Percentiles rank a stretch among this genome's conserved stretches.
Conservation (phyloP, 2,797 vertebrate genomes). For the Semotilus atromaculatus region DNA sequence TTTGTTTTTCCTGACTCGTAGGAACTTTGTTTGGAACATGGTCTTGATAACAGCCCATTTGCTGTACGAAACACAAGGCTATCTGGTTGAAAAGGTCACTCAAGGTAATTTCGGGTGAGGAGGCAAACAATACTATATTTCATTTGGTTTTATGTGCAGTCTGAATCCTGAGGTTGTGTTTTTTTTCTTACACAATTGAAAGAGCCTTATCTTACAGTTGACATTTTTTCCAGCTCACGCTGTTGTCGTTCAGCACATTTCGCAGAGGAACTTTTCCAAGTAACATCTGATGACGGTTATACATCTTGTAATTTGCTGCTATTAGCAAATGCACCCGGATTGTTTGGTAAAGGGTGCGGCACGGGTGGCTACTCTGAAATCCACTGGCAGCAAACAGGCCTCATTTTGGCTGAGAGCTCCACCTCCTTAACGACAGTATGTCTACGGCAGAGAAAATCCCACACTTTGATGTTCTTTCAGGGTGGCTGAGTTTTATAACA, state of each 20-base stretch:
- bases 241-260: conserved; percentile 15
- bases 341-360: conserved; percentile 53
- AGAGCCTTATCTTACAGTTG: conserved; percentile 1
- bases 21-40: conserved; percentile 33
- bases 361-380: conserved; percentile 54
- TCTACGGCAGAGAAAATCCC: conserved; percentile 69
- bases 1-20: conserved; percentile 49
- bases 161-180: conserved; percentile 15
- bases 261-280: neutral
- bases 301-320: conserved; percentile 48
- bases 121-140: conserved; percentile 41
- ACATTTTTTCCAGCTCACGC: neutral
- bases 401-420: conserved; percentile 66
- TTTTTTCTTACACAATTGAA: conserved; percentile 10
- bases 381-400: conserved; percentile 53
- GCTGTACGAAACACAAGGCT: conserved; percentile 27
- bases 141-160: conserved; percentile 21
- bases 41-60: conserved; percentile 50
- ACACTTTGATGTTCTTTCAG: conserved; percentile 62
- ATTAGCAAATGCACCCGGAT: conserved; percentile 47
- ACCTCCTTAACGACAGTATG: conserved; percentile 68
- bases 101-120: conserved; percentile 29
- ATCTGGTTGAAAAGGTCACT: conserved; percentile 50
- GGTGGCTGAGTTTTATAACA: conserved; percentile 56
- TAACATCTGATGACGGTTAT: conserved; percentile 17